phyloP scores from a whole-genome alignment of 1,140 invertebrate species.

The Pogonomyrmex californicus region DNA sequence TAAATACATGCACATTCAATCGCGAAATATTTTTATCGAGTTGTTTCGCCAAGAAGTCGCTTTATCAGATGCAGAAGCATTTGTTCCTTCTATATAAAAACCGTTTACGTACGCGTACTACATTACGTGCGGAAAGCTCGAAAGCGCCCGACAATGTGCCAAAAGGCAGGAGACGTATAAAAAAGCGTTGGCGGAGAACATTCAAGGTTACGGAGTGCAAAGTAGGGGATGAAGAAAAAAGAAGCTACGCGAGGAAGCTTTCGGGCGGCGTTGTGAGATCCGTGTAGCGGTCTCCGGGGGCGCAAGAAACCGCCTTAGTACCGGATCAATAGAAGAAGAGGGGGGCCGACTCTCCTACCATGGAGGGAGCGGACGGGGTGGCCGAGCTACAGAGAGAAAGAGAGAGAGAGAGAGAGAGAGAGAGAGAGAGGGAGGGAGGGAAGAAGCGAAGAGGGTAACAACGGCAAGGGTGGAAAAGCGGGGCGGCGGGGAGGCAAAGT shows the following conservation, averaged over 20 bases:
- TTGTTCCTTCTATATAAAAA: neutral
- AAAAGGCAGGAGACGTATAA: conserved; percentile 55
- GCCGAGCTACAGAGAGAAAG: conserved; percentile 47
- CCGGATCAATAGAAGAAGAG: conserved; percentile 84
- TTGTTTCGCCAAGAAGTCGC: neutral
- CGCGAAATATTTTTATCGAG: neutral
- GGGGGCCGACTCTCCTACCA: conserved; percentile 69
- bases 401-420: neutral
- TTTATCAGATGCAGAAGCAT: neutral
- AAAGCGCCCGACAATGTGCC: conserved; percentile 38
- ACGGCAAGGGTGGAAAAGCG: conserved; percentile 67
- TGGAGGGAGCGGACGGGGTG: conserved; percentile 75
- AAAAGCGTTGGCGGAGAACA: conserved; percentile 32
- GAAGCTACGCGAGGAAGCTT: conserved; percentile 12
- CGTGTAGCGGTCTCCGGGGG: conserved; percentile 71
- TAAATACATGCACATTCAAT: neutral
- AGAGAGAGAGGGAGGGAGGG: neutral
- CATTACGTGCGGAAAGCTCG: conserved; percentile 46
- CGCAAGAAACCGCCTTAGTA: conserved; percentile 84
- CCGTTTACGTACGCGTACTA: neutral
- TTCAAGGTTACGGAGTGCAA: conserved; percentile 70
- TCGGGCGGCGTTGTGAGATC: conserved; percentile 64
- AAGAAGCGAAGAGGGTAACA: conserved; percentile 72
- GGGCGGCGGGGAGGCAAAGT: conserved; percentile 73
- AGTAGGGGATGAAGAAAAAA: conserved; percentile 50